Conservation (phyloP, 2,797 vertebrate species). For the Syndactyla subalaris region DNA sequence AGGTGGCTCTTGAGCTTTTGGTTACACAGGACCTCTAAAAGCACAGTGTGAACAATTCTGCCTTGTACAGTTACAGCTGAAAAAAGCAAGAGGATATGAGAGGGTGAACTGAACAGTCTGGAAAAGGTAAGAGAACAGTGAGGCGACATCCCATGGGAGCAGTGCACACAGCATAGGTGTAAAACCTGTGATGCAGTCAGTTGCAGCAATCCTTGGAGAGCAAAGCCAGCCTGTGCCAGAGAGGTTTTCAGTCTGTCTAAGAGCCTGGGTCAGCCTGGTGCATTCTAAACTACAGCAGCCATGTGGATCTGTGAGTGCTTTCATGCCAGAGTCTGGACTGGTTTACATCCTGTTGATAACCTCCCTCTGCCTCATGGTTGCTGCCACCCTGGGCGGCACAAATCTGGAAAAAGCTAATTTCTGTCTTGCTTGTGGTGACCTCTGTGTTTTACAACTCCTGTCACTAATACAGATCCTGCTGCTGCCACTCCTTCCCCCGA, state of each 20-base stretch:
- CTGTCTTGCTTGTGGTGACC: neutral
- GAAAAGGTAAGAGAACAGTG: neutral
- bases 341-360: neutral
- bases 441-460: neutral
- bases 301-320: neutral
- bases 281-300: neutral
- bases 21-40: neutral
- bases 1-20: neutral
- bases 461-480: constrained; percentile 34
- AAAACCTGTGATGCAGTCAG: neutral
- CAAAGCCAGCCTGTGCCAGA: neutral
- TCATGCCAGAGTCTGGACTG: neutral
- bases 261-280: neutral
- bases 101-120: neutral
- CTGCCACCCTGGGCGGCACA: neutral
- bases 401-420: neutral
- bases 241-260: neutral
- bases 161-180: neutral
- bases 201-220: neutral
- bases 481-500: constrained; percentile 13
- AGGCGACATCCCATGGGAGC: neutral
- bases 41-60: neutral
- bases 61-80: neutral
- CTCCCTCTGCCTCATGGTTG: neutral
- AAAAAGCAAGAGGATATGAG: neutral